These are phyloP conservation scores for Pyxicephalus adspersus DNA, from an alignment of 2,113 vertebrate genomes.

Conservation along the genomic window DNA sequence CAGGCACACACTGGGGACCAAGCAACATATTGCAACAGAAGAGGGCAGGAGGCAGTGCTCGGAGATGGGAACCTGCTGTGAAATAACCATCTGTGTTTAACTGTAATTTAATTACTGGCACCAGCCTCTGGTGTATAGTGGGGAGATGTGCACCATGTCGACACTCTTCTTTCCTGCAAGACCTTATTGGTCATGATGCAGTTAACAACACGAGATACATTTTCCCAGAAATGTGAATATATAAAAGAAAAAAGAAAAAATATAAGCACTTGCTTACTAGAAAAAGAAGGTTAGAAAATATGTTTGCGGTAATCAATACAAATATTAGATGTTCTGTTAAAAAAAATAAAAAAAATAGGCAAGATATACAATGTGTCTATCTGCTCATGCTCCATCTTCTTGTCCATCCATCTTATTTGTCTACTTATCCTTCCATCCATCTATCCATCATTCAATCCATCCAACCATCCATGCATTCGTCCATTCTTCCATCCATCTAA, in stretches of 20 bases:
- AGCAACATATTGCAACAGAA: constrained; percentile 69
- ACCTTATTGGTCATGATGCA: neutral
- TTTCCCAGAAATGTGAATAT: neutral
- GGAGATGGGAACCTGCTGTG: constrained; percentile 75
- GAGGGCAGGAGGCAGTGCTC: constrained; percentile 66
- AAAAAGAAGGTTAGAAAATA: too few species aligned
- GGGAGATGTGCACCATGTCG: constrained; percentile 63
- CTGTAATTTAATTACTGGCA: constrained; percentile 80
- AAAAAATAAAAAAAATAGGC: too few species aligned
- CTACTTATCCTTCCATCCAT: too few species aligned
- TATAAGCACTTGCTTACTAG: too few species aligned
- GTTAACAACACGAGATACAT: constrained; percentile 18
- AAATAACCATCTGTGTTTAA: constrained; percentile 79
- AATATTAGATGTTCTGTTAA: too few species aligned
- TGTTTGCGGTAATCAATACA: too few species aligned
- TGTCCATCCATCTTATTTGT: too few species aligned
- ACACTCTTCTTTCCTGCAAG: neutral
- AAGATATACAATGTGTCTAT: too few species aligned
- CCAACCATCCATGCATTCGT: too few species aligned
- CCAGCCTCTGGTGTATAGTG: constrained; percentile 71
- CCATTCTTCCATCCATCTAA: too few species aligned
- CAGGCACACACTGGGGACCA: constrained; percentile 63
- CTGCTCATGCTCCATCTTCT: too few species aligned
- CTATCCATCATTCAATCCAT: too few species aligned
- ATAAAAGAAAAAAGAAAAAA: neutral